Evolutionary conservation across 1,140 invertebrate species (phyloP).

Genomic region (Schlechtendalia chinensis): DNA sequence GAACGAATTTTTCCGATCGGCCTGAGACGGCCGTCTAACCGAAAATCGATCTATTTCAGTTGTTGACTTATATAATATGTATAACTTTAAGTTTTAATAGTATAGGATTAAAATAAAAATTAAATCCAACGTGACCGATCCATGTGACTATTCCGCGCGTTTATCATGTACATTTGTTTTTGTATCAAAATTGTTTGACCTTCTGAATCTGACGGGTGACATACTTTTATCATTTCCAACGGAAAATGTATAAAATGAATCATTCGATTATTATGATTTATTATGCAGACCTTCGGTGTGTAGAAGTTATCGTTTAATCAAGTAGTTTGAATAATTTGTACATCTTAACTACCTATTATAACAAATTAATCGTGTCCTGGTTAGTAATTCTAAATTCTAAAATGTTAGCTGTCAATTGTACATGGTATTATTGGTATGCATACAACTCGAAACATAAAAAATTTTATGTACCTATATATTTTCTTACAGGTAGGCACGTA

Average conservation of each 20-base stretch:
- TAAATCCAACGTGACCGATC: too few species aligned
- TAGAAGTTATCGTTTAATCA: neutral
- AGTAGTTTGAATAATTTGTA: neutral
- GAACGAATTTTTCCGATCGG: too few species aligned
- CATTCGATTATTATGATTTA: neutral
- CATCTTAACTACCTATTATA: neutral
- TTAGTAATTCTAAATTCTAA: neutral
- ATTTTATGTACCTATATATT: neutral
- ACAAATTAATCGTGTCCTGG: neutral
- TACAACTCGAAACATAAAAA: neutral
- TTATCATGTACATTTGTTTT: too few species aligned
- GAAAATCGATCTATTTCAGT: too few species aligned
- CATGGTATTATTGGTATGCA: neutral
- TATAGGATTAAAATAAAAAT: too few species aligned
- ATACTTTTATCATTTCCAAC: neutral
- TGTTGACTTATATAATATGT: too few species aligned
- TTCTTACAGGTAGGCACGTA: neutral
- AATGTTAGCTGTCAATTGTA: neutral
- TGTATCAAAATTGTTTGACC: too few species aligned
- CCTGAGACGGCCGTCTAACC: neutral
- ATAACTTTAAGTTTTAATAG: too few species aligned
- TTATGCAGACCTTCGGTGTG: neutral
- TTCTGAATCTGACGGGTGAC: neutral
- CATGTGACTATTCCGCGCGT: too few species aligned
- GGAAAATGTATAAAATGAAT: neutral